A percentile compares a stretch with the other conserved stretches of the same genome.
Conservation (phyloP, 2,888 invertebrate species). For the Aelia acuminata region DNA sequence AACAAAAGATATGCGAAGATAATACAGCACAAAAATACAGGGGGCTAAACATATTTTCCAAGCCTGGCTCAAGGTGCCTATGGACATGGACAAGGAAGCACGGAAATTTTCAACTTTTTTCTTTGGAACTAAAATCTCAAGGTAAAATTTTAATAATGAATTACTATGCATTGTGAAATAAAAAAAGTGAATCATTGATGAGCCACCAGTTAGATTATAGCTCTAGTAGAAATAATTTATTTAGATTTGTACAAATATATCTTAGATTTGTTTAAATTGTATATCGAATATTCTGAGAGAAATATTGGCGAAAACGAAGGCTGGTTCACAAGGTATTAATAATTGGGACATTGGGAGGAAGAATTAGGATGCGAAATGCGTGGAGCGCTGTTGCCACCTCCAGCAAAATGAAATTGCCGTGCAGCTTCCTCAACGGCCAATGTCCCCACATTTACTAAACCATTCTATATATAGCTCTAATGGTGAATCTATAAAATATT, state of each 20-base stretch:
- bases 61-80: too few species aligned
- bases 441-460: background rate
- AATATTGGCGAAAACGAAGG: background rate
- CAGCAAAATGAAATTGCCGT: background rate
- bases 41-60: background rate
- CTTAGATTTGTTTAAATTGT: too few species aligned
- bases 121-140: too few species aligned
- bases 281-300: background rate
- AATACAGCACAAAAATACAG: background rate
- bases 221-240: too few species aligned
- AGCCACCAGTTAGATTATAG: too few species aligned
- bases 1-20: background rate
- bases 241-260: too few species aligned
- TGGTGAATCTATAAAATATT: too few species aligned
- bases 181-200: too few species aligned
- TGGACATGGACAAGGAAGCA: too few species aligned
- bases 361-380: background rate
- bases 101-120: too few species aligned
- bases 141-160: too few species aligned
- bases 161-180: too few species aligned
- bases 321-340: conserved; percentile 2
- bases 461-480: background rate
- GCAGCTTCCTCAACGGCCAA: background rate
- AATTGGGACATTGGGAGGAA: background rate
- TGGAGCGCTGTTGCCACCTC: background rate